phyloP scores from a whole-genome alignment of 1,140 invertebrate genomes.

The Bombus sibiricus region DNA sequence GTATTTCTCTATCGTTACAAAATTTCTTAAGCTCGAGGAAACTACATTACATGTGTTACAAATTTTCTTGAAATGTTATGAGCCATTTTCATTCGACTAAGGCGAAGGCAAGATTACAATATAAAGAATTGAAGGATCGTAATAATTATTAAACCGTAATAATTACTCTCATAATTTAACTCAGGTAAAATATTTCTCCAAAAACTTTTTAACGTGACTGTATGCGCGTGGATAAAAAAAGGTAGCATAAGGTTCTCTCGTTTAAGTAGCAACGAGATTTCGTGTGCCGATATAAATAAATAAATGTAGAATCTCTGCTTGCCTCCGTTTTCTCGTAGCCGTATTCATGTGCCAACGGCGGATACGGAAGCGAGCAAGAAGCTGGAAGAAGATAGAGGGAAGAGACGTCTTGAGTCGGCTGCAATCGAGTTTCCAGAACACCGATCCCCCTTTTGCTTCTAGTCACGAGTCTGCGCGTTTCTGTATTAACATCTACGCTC shows the following conservation, averaged over 20 bases:
- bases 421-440: slow-evolving; percentile 47
- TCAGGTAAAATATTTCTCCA: not conserved
- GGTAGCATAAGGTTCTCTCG: slow-evolving; percentile 29
- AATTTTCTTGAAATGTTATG: too few species aligned
- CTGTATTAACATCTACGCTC: not conserved
- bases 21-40: too few species aligned
- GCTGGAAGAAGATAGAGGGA: not conserved
- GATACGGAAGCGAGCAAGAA: not conserved
- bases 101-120: too few species aligned
- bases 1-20: too few species aligned
- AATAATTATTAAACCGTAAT: too few species aligned
- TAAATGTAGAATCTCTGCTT: slow-evolving; percentile 42
- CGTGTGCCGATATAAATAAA: slow-evolving; percentile 63
- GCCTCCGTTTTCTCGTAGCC: slow-evolving; percentile 13
- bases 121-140: too few species aligned
- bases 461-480: not conserved
- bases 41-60: too few species aligned
- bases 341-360: slow-evolving; percentile 19
- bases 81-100: too few species aligned
- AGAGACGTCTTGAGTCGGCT: slow-evolving; percentile 10
- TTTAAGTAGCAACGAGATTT: slow-evolving; percentile 60
- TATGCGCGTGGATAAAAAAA: not conserved
- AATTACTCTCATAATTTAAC: too few species aligned
- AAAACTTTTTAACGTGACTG: not conserved
- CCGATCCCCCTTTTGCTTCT: slow-evolving; percentile 38